These are phyloP conservation scores for Clarias pachynema DNA, from an alignment of 2,797 vertebrate species.

Conservation along the genomic window DNA sequence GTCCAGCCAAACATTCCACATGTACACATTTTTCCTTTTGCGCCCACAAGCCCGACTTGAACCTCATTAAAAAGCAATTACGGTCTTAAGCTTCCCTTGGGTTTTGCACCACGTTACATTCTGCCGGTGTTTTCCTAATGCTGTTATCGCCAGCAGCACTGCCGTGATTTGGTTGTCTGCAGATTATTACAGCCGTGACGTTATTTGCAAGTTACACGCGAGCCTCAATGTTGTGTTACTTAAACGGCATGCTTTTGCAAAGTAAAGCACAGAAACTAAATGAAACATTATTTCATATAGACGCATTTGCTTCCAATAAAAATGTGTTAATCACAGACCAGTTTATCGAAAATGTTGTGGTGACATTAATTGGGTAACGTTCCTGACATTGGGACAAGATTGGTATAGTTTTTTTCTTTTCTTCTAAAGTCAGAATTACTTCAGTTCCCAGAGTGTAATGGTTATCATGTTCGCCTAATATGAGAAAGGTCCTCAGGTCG, in stretches of 20 bases:
- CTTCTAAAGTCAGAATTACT: no score
- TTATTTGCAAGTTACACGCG: neutral
- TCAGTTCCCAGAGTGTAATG: no score
- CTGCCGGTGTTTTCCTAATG: constrained; percentile 3
- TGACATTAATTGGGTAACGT: no score
- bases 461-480: no score
- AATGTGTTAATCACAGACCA: neutral
- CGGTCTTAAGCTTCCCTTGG: neutral
- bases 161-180: neutral
- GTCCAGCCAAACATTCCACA: constrained; percentile 8
- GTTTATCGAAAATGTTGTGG: no score
- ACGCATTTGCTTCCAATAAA: neutral
- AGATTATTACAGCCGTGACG: neutral
- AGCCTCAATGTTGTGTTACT: neutral
- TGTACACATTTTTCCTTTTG: neutral
- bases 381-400: no score
- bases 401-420: no score
- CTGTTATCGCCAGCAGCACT: neutral
- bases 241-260: neutral
- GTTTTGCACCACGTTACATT: constrained; percentile 8
- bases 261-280: neutral
- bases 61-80: constrained; percentile 20
- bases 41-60: neutral
- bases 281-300: neutral
- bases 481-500: no score